Evolutionary conservation across 2,113 vertebrate genomes (phyloP).

Genomic region (Solenodon paradoxus): DNA sequence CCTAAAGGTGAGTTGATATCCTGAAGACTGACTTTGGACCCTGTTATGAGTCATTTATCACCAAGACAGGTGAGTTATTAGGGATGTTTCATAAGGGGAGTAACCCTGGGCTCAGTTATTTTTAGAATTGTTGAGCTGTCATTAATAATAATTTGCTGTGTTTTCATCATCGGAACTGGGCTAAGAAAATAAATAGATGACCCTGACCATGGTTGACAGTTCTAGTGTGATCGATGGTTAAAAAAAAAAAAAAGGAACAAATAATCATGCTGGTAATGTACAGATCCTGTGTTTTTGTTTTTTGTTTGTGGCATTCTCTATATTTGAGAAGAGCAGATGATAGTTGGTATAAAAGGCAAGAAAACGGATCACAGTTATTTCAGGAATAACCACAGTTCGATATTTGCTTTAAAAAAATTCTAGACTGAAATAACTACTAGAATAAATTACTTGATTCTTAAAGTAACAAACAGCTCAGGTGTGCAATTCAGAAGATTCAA

Average conservation of each 20-base stretch:
- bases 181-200: constrained; percentile 27
- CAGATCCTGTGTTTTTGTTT: not conserved
- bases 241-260: not conserved
- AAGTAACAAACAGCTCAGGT: not conserved
- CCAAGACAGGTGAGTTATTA: not conserved
- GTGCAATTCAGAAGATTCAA: not conserved
- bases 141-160: constrained; percentile 40
- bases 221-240: not conserved
- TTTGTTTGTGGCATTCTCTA: not conserved
- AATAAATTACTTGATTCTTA: not conserved
- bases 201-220: not conserved
- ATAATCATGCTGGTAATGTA: not conserved
- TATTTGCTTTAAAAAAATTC: not conserved
- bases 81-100: not conserved
- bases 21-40: constrained; percentile 5
- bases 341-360: not conserved
- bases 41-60: constrained; percentile 30
- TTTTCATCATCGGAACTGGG: not conserved
- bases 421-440: not conserved
- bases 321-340: not conserved
- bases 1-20: not conserved
- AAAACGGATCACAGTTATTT: not conserved
- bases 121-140: not conserved
- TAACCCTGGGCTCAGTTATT: not conserved
- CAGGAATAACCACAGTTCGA: not conserved